Evolutionary conservation across 2,888 invertebrate genomes (phyloP), one percentile per base, ranked within the genome.

Genomic region (Pyrrhia umbra): DNA sequence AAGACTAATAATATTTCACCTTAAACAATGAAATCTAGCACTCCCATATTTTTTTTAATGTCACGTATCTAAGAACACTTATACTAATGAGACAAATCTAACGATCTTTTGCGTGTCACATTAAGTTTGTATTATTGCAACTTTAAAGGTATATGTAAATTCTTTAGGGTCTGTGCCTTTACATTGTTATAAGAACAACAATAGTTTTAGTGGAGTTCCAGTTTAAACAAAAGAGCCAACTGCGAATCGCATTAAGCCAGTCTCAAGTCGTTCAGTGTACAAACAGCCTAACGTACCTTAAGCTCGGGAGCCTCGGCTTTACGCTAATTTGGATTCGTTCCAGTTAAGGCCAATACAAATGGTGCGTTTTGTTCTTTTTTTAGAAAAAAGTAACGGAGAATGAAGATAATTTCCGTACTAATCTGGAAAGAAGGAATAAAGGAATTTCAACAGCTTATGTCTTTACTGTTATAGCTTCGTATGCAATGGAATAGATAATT

Each of bases 301-400:
- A 66, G 64, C 76, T 68, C 16, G 43, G 54, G 54, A 76, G 68
- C 76, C 40, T 45, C n/a, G 67, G 71, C 76, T 74, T 68, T 46
- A 64, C 58, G 63, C 76, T 80, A 74, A 79, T 80, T 79, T 79
- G 76, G 76, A 80, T 62, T 58, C 70, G 61, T 63, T 78, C 74
- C 78, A 79, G 76, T 76, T 78, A 79, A 78, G 76, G 76, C 65
- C 57, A 69, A 64, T 66, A 61, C 60, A 65, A 56, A 68, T 23
- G 43, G 10, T 65, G 52, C 60, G 43, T 65, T 59, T 18, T 34
- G n/a, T 34, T 13, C 50, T 30, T 39, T 61, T 51, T 60, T 43
- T 30, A 34, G 21, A 40, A 66, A 61, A 57, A 71, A 64, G 10
- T 49, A 23, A 47, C 9, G 25, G 15, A 30, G 42, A 61, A 68